phyloP scores from a whole-genome alignment of 2,797 vertebrate genomes.

The Sebastes matsubarae region DNA sequence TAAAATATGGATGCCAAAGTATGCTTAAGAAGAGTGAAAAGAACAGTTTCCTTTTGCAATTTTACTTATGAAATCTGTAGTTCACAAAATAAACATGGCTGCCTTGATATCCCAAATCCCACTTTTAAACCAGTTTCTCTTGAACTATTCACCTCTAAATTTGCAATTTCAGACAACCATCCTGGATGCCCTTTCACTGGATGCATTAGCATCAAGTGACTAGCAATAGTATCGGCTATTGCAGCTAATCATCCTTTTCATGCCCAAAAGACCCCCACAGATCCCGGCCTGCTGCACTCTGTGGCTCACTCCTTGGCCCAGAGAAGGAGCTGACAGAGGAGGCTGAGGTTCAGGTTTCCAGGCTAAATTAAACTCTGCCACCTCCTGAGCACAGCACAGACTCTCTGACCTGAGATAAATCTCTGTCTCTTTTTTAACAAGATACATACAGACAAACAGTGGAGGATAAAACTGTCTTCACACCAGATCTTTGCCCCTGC shows the following conservation, averaged over 20 bases:
- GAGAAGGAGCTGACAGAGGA: constrained; percentile 60
- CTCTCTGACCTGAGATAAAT: constrained; percentile 69
- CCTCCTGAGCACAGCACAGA: constrained; percentile 48
- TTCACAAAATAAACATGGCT: background rate
- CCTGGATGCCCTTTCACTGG: background rate
- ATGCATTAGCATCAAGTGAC: background rate
- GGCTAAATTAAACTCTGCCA: constrained; percentile 77
- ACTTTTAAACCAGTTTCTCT: background rate
- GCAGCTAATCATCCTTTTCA: background rate
- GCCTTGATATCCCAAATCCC: background rate
- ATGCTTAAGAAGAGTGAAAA: background rate
- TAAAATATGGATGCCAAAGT: no score
- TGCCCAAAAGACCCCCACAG: background rate
- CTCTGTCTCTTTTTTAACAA: constrained; percentile 29
- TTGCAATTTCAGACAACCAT: no score
- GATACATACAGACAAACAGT: background rate
- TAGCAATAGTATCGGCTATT: background rate
- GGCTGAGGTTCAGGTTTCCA: constrained; percentile 61
- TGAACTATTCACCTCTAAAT: background rate
- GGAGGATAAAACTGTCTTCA: background rate
- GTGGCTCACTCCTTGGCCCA: background rate
- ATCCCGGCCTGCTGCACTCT: background rate
- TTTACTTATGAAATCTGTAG: background rate
- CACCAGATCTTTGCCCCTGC: background rate
- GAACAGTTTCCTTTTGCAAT: background rate